Evolutionary conservation across 2,888 invertebrate species (phyloP), one percentile per base, ranked within the genome.

Genomic region (Azorinus chamasolen): DNA sequence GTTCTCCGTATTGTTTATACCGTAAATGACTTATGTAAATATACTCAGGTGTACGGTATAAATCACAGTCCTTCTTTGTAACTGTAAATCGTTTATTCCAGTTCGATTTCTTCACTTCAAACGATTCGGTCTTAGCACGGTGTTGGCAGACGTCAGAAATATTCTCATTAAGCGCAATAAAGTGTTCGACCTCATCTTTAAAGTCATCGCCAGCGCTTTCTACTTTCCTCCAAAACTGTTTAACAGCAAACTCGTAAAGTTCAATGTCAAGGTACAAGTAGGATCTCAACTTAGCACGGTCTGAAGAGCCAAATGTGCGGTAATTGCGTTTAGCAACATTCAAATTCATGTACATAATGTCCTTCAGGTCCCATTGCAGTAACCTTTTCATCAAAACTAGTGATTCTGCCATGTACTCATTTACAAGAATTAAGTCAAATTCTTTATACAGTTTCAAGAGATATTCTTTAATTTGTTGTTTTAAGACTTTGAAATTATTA

Each of bases 341-440:
- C 12, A 79, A 24, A 12, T 72, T 62, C 12, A 79, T 27, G 46
- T 79, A 87, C 3, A 87, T 10, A 41, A 87, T 57, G 45, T 85
- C 85, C 50, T 66, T 41, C 14, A 73, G 65, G 1, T 24, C 14
- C 86, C 86, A 87, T 2, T 62, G 27, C 10, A 85, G 45, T 1
- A 65, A 12, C 12, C 85, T 69, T 55, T 74, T 84, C 64, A 87
- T 65, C 1, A 82, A 51, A 6, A 87, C 79, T 58, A 87, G 45
- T 0, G 85, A 85, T 61, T 87, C 86, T 18, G 84, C 81, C 39
- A 84, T 83, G 53, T 65, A 61, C 39, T 85, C 85, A 0, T 75
- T 76, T 18, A 87, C 80, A 2, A 87, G 69, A 1, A 87, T 75
- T 22, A 87, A 69, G 20, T 77, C 22, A 46, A 85, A 85, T 22